These are phyloP conservation scores for Boulengeromyrus knoepffleri DNA, from an alignment of 2,113 vertebrate species.

Conservation along the genomic window DNA sequence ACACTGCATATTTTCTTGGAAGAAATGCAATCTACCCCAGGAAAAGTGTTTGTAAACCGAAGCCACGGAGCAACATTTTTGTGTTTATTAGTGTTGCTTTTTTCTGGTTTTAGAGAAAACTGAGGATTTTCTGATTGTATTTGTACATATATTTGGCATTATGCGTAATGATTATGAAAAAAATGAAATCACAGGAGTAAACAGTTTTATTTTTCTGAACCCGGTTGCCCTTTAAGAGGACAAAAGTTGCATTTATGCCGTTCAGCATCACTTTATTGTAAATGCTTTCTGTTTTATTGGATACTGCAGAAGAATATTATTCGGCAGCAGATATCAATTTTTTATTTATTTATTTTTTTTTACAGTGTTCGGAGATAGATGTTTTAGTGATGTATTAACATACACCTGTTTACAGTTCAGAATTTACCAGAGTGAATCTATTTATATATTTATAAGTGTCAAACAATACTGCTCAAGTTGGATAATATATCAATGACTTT, in stretches of 20 bases:
- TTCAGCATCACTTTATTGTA: neutral
- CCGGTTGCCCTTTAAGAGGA: neutral
- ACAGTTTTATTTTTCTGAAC: neutral
- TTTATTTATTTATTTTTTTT: neutral
- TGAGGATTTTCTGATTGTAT: neutral
- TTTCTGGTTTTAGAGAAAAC: constrained; percentile 2
- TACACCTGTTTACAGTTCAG: neutral
- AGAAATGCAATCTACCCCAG: neutral
- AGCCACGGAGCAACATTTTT: neutral
- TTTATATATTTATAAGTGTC: constrained; percentile 11
- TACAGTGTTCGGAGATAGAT: neutral
- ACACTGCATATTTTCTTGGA: neutral
- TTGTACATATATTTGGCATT: neutral
- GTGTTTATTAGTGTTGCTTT: neutral
- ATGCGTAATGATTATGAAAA: neutral
- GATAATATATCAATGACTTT: neutral
- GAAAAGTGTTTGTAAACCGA: neutral
- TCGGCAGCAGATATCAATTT: neutral
- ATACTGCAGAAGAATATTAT: neutral
- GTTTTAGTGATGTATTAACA: neutral
- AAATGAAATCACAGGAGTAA: neutral
- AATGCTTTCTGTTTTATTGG: neutral
- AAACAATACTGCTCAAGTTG: neutral
- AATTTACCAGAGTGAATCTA: neutral
- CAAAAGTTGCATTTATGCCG: neutral